Conservation (phyloP, 1,140 invertebrate species). For the Agrypnia vestita region DNA sequence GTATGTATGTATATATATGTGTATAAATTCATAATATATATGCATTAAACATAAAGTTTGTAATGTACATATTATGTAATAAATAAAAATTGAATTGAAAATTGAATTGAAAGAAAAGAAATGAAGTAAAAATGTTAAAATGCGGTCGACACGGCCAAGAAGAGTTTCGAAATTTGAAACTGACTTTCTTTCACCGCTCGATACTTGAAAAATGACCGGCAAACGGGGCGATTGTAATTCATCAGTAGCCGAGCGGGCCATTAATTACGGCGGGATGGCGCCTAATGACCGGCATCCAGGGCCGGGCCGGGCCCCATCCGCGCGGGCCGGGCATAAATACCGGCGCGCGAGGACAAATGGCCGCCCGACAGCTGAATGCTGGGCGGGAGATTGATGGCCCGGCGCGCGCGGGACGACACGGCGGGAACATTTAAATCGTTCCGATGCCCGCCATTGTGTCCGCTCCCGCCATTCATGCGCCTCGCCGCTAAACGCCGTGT, state of each 20-base stretch:
- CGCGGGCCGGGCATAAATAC: slow-evolving; percentile 15
- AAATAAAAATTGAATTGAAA: too few relatives aligned
- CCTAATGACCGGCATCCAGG: not conserved
- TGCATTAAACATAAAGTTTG: too few relatives aligned
- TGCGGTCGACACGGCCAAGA: too few relatives aligned
- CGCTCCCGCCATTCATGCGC: slow-evolving; percentile 4
- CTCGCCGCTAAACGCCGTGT: not conserved
- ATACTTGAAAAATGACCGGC: too few relatives aligned
- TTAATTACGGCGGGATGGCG: not conserved
- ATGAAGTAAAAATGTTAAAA: too few relatives aligned
- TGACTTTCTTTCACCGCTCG: too few relatives aligned
- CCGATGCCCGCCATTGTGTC: slow-evolving; percentile 1
- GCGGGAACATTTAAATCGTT: slow-evolving; percentile 17
- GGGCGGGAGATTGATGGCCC: slow-evolving; percentile 25
- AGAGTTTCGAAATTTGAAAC: too few relatives aligned
- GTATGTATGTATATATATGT: too few relatives aligned
- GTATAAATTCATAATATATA: too few relatives aligned
- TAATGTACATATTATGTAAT: too few relatives aligned
- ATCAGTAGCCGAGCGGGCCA: not conserved
- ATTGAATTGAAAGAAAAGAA: too few relatives aligned
- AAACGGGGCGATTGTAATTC: too few relatives aligned
- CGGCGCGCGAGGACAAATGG: slow-evolving; percentile 24
- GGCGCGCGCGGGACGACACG: not conserved
- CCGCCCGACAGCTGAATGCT: slow-evolving; percentile 8
- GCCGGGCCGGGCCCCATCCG: not conserved